These are phyloP conservation scores for Cololabis saira DNA, from an alignment of 2,113 vertebrate genomes.

Conservation along the genomic window DNA sequence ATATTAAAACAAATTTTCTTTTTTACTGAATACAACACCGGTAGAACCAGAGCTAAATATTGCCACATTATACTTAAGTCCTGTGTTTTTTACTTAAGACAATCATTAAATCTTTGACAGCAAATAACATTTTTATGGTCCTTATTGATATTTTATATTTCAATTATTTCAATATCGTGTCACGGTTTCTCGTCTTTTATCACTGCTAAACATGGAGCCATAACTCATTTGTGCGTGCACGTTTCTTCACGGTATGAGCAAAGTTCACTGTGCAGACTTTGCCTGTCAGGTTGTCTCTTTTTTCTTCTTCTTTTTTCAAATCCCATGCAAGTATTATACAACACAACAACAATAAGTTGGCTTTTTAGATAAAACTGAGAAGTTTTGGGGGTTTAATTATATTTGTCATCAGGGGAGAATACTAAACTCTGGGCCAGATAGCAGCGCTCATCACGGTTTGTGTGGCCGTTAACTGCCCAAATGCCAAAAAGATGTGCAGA, in stretches of 20 bases:
- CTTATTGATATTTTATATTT: neutral
- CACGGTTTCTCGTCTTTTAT: slow-evolving; percentile 30
- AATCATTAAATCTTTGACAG: too few relatives aligned
- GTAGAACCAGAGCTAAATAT: too few relatives aligned
- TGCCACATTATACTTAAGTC: too few relatives aligned
- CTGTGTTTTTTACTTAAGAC: too few relatives aligned
- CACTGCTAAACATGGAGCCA: neutral
- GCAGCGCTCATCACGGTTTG: too few relatives aligned
- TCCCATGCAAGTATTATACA: neutral
- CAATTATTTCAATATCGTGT: slow-evolving; percentile 26
- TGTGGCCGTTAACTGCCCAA: too few relatives aligned
- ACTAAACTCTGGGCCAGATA: too few relatives aligned
- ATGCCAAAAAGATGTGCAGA: too few relatives aligned
- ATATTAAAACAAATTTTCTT: too few relatives aligned
- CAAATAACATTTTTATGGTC: too few relatives aligned
- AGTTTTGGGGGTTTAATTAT: neutral
- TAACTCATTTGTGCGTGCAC: slow-evolving; percentile 12
- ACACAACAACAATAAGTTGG: neutral
- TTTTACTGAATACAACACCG: too few relatives aligned
- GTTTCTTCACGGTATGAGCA: neutral
- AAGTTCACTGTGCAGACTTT: slow-evolving; percentile 12
- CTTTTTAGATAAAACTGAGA: neutral
- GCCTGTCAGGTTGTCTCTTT: neutral
- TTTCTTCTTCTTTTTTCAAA: neutral
- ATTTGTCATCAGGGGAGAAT: neutral